Base-by-base conservation (phyloP, 2,797 vertebrate genomes). In the Australoheros facetus region DNA sequence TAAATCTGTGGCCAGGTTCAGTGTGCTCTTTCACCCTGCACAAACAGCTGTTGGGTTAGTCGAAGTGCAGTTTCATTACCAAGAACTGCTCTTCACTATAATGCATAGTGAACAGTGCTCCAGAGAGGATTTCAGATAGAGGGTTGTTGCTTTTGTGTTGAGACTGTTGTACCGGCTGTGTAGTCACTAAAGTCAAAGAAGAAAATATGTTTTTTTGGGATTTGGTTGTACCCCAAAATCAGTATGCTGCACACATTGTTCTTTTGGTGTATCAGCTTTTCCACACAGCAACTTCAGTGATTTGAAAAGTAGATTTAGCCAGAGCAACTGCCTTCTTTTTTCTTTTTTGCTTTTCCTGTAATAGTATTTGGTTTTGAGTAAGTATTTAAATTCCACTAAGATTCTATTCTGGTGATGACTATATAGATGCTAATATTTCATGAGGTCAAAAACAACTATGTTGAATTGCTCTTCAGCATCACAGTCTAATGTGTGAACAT, bases 1-100 rank as follows among this genome's bases (percentile, higher is more conserved):
- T 69, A 92, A 84, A 87, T 89, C 78, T 85, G 59, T 51, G 82
- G 84, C 90, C 81, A 57, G 89, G 86, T 95, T 96, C 88, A 78
- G 73, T 92, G 92, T 64, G 90, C 87, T 28, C 75, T 79, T 94
- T 90, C 81, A 90, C 78, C 32, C 37, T 30, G 84, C 71, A 82
- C 70, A 89, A 92, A 88, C 92, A 91, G 90, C 89, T 94, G 91
- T 80, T 85, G 70, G 72, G 70, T 73, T 80, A 77, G 57, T 79
- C 73, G 56, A 79, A 84, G 76, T 79, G 39, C 76, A 54, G 19
- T 79, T 88, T 89, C 60, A 85, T 77, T 90, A 71, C 85, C n/a
- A 69, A 72, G 79, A 88, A 81, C 58, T 78, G 26, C 62, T 81
- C 53, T 80, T 70, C 26, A 0, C 8, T 21, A 16, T 34, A 80